Evolutionary conservation across 2,113 vertebrate species (phyloP).

Genomic region (Otolemur garnettii): DNA sequence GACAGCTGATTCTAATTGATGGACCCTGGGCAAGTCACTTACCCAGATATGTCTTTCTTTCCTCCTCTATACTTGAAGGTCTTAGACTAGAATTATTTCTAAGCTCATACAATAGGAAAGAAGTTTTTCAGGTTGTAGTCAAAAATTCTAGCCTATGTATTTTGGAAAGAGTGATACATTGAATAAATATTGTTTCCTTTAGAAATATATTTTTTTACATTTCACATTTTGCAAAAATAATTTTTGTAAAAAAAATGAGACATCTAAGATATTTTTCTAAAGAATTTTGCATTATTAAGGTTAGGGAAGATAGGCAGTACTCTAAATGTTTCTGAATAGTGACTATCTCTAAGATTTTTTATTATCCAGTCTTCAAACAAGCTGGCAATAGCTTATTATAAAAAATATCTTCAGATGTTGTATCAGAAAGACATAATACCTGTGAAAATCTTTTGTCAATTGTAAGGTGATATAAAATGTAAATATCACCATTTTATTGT

Average conservation of each 20-base stretch:
- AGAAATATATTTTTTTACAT: background rate
- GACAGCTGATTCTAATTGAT: background rate
- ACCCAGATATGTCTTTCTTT: background rate
- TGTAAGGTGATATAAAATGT: constrained; percentile 15
- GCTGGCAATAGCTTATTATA: constrained; percentile 32
- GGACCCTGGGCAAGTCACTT: background rate
- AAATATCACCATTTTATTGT: background rate
- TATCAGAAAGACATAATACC: constrained; percentile 18
- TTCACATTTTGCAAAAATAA: background rate
- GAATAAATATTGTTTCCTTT: background rate
- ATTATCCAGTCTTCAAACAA: constrained; percentile 33
- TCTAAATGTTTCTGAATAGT: background rate
- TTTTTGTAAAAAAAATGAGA: background rate
- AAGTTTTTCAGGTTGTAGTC: background rate
- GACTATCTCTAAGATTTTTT: background rate
- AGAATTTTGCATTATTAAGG: constrained; percentile 32
- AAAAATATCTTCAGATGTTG: constrained; percentile 4
- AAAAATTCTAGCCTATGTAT: background rate
- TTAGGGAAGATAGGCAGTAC: background rate
- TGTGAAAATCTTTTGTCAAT: background rate
- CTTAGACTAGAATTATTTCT: background rate
- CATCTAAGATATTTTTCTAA: background rate
- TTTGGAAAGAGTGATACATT: constrained; percentile 24
- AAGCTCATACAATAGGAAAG: background rate
- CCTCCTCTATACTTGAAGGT: background rate